Evolutionary conservation across 2,888 invertebrate genomes (phyloP).

Genomic region (Leucania comma): DNA sequence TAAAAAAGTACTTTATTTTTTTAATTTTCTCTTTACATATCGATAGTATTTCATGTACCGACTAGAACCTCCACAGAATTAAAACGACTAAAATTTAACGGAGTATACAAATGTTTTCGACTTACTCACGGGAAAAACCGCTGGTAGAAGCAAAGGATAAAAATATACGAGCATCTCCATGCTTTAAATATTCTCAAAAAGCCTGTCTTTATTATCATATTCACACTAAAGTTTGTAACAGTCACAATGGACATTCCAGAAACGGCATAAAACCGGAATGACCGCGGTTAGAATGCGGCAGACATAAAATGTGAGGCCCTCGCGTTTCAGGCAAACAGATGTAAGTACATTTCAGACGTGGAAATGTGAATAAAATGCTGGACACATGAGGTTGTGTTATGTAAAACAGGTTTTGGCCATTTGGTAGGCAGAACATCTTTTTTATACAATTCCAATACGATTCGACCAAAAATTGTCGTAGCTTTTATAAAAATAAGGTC

Average conservation of each 20-base stretch:
- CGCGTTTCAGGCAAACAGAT: constrained; percentile 24
- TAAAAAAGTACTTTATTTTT: no score
- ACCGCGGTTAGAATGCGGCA: constrained; percentile 17
- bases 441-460: background rate
- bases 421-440: background rate
- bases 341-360: constrained; percentile 11
- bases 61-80: no score
- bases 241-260: constrained; percentile 13
- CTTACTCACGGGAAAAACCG: no score
- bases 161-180: background rate
- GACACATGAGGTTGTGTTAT: constrained; percentile 5
- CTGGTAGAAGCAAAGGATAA: background rate
- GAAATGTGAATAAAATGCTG: constrained; percentile 10
- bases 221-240: constrained; percentile 8
- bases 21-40: no score
- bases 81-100: no score
- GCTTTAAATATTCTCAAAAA: background rate
- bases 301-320: constrained; percentile 10
- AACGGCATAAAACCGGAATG: constrained; percentile 33
- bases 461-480: background rate
- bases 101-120: no score
- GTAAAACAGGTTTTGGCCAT: background rate
- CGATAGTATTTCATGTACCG: no score
- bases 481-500: no score
- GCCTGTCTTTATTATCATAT: constrained; percentile 7